Evolutionary conservation across 2,113 vertebrate species (phyloP).

Genomic region (Scomber japonicus): DNA sequence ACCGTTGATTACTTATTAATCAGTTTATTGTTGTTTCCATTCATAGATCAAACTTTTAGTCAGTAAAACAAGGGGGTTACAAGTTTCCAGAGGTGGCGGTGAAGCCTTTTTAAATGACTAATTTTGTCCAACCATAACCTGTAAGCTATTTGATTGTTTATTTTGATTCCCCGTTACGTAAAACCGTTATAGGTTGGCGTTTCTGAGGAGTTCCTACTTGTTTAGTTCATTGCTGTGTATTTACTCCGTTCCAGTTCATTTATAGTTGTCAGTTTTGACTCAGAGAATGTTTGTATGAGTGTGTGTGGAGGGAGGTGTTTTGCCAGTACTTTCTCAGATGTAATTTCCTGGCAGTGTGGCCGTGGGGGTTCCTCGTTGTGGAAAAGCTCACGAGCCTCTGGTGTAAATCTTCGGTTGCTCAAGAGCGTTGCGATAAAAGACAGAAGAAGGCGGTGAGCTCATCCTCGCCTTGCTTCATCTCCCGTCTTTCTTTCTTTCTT

Average conservation of each 20-base stretch:
- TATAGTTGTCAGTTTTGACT: conserved; percentile 9
- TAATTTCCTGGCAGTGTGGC: conserved; percentile 56
- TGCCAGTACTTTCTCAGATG: conserved; percentile 50
- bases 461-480: conserved; percentile 52
- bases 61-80: no score
- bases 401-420: conserved; percentile 56
- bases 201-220: neutral
- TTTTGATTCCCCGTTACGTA: no score
- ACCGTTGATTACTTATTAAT: neutral
- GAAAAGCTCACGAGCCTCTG: conserved; percentile 48
- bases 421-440: conserved; percentile 48
- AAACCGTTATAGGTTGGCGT: no score
- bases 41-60: no score
- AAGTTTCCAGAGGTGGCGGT: no score
- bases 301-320: conserved; percentile 15
- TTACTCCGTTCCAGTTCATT: neutral
- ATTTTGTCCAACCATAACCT: neutral
- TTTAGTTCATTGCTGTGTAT: neutral
- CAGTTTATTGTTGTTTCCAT: no score
- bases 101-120: no score
- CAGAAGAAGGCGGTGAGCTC: conserved; percentile 48
- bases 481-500: conserved; percentile 5
- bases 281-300: neutral
- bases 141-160: neutral
- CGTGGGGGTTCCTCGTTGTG: conserved; percentile 46